A percentile compares a stretch with the other conserved stretches of the same genome.
These are phyloP conservation scores for Rhorus exstirpatorius DNA, from an alignment of 2,888 invertebrate genomes.

Conservation along the genomic window DNA sequence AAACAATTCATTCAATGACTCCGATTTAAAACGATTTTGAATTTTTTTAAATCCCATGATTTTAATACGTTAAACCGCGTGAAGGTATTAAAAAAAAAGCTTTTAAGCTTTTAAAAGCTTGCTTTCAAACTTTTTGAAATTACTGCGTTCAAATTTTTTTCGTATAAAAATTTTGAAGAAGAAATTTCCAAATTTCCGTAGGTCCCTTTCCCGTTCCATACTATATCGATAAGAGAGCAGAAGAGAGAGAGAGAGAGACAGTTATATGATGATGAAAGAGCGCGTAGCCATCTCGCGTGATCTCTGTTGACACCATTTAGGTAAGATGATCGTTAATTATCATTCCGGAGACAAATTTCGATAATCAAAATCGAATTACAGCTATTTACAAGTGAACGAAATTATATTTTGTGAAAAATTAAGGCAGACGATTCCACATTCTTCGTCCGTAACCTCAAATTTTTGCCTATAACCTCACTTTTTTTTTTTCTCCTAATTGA, in stretches of 20 bases:
- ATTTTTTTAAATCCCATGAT: too few relatives aligned
- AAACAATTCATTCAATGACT: too few relatives aligned
- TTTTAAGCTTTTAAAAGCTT: too few relatives aligned
- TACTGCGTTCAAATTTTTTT: too few relatives aligned
- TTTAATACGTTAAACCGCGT: too few relatives aligned
- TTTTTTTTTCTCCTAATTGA: background rate
- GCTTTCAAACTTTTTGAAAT: too few relatives aligned
- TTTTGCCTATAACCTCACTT: constrained; percentile 20
- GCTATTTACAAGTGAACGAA: background rate
- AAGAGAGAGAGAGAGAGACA: background rate
- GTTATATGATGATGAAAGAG: constrained; percentile 16
- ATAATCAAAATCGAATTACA: background rate
- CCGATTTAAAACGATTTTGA: too few relatives aligned
- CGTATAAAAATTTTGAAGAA: too few relatives aligned
- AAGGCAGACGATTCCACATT: background rate
- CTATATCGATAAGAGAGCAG: too few relatives aligned
- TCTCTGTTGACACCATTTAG: constrained; percentile 16
- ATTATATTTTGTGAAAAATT: background rate
- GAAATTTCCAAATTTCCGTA: too few relatives aligned
- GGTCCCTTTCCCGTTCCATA: too few relatives aligned
- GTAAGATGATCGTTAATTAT: background rate
- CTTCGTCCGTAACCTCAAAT: constrained; percentile 10
- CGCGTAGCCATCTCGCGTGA: constrained; percentile 24
- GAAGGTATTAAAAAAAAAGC: too few relatives aligned
- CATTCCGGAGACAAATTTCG: background rate